Evolutionary conservation across 2,888 invertebrate genomes (phyloP).

Genomic region (Ganaspis brasiliensis): DNA sequence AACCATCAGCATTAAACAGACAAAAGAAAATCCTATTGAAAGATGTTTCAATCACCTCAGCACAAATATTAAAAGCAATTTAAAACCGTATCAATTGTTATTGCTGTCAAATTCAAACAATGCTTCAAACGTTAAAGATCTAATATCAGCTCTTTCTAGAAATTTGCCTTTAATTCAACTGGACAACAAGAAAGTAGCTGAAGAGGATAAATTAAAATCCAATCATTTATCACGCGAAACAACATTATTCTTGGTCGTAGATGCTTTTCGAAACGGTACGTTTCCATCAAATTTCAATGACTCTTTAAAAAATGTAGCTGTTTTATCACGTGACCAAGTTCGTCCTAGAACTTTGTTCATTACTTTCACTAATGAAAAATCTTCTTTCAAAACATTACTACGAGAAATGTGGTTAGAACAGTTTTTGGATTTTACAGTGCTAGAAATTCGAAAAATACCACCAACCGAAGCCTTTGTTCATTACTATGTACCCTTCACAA

Average conservation of each 20-base stretch:
- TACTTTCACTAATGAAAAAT: neutral
- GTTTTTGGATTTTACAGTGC: slow-evolving; percentile 11
- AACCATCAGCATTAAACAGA: too few species aligned
- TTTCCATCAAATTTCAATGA: too few species aligned
- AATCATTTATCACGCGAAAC: too few species aligned
- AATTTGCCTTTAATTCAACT: neutral
- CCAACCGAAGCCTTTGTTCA: neutral
- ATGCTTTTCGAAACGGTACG: too few species aligned
- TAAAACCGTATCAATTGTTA: neutral
- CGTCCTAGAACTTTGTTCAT: neutral
- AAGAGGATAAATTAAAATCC: too few species aligned
- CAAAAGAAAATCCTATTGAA: too few species aligned
- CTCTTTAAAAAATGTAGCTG: too few species aligned
- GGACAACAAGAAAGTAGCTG: neutral
- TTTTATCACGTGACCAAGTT: neutral
- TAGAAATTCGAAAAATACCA: too few species aligned
- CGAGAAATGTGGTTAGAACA: neutral
- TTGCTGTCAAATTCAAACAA: neutral
- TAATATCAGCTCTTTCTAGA: neutral
- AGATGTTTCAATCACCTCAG: too few species aligned
- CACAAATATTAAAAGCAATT: neutral
- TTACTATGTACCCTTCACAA: neutral
- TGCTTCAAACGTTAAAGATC: neutral
- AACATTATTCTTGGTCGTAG: too few species aligned
- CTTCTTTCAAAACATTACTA: neutral